phyloP scores from a whole-genome alignment of 1,140 invertebrate genomes.

The Trypoxylus dichotomus region DNA sequence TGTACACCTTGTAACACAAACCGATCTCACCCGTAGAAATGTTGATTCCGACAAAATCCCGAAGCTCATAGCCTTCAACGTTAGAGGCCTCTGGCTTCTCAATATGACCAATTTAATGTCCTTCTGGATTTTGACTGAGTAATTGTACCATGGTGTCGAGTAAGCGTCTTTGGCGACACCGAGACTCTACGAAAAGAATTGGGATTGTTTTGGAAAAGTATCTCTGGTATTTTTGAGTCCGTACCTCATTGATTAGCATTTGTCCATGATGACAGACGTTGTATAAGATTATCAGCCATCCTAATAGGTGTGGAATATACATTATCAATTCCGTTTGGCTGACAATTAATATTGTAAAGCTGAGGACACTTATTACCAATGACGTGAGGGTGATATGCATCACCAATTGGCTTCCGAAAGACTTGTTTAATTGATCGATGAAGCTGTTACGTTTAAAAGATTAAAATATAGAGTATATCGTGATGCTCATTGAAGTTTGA shows the following conservation, averaged over 20 bases:
- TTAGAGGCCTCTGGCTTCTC: conserved; percentile 33
- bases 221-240: no score
- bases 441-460: background rate
- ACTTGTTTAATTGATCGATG: conserved; percentile 10
- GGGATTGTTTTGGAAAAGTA: background rate
- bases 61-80: conserved; percentile 31
- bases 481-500: no score
- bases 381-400: conserved; percentile 35
- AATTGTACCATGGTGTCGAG: conserved; percentile 32
- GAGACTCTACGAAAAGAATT: background rate
- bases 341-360: conserved; percentile 34
- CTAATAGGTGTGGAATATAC: conserved; percentile 32
- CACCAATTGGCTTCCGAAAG: conserved; percentile 35
- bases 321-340: conserved; percentile 28
- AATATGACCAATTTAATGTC: conserved; percentile 32
- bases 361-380: conserved; percentile 36
- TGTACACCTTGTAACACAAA: no score
- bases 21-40: conserved; percentile 35
- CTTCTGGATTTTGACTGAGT: conserved; percentile 30
- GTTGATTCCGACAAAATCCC: conserved; percentile 35
- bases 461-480: no score
- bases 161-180: conserved; percentile 25
- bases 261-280: conserved; percentile 35
- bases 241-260: conserved; percentile 35
- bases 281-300: conserved; percentile 35